These are phyloP conservation scores for Sesamia nonagrioides DNA, from an alignment of 1,140 invertebrate genomes.

Conservation along the genomic window DNA sequence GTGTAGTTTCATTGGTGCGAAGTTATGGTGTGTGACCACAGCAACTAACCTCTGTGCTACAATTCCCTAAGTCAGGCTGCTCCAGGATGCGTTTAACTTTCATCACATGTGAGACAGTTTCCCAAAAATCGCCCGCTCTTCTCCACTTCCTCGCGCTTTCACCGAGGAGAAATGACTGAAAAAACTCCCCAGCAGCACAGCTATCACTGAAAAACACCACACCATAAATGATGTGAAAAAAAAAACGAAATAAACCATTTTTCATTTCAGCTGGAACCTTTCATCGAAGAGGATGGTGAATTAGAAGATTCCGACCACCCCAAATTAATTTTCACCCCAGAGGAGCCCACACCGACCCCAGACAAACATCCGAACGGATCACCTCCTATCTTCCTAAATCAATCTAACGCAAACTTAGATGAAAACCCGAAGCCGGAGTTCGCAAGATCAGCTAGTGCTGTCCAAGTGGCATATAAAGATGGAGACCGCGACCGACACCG, in stretches of 20 bases:
- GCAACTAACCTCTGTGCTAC: no score
- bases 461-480: constrained; percentile 73
- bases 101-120: no score
- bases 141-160: no score
- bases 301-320: constrained; percentile 64
- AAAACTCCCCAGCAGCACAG: background rate
- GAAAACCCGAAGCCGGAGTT: constrained; percentile 76
- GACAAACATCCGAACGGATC: constrained; percentile 74
- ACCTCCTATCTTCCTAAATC: constrained; percentile 70
- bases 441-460: constrained; percentile 86
- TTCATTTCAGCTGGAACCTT: constrained; percentile 72
- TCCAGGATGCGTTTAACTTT: no score
- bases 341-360: constrained; percentile 17
- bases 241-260: background rate
- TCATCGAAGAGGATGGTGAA: constrained; percentile 73
- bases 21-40: no score
- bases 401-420: constrained; percentile 67
- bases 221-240: no score
- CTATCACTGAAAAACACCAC: no score
- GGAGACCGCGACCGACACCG: constrained; percentile 75
- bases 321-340: constrained; percentile 68
- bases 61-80: no score
- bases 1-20: no score
- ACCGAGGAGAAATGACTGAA: no score
- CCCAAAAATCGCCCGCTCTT: no score